These are phyloP conservation scores for Eudemis profundana DNA, from an alignment of 2,888 invertebrate species.

Conservation along the genomic window DNA sequence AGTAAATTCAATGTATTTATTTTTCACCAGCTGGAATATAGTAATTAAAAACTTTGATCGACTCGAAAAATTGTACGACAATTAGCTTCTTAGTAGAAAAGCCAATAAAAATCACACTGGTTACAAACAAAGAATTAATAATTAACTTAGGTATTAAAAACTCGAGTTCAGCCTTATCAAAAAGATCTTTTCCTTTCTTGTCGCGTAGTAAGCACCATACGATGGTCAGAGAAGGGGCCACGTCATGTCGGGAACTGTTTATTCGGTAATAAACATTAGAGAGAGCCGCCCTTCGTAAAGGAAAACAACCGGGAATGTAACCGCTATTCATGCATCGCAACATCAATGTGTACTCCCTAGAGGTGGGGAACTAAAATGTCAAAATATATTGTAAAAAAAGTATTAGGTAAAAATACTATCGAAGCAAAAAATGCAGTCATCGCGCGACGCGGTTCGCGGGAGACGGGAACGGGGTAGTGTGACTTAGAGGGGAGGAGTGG, in stretches of 20 bases:
- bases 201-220: slow-evolving; percentile 71
- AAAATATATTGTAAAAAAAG: slow-evolving; percentile 67
- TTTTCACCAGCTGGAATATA: slow-evolving; percentile 80
- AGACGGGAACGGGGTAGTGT: slow-evolving; percentile 51
- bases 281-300: slow-evolving; percentile 77
- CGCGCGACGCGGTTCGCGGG: slow-evolving; percentile 53
- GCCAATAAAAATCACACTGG: slow-evolving; percentile 76
- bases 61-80: slow-evolving; percentile 81
- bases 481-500: slow-evolving; percentile 40
- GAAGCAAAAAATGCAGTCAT: slow-evolving; percentile 66
- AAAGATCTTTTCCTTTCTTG: slow-evolving; percentile 81
- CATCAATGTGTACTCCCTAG: slow-evolving; percentile 65
- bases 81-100: slow-evolving; percentile 73
- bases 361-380: slow-evolving; percentile 59
- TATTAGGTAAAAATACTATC: slow-evolving; percentile 52
- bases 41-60: slow-evolving; percentile 80
- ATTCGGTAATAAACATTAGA: slow-evolving; percentile 73
- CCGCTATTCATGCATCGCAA: slow-evolving; percentile 61
- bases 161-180: slow-evolving; percentile 83
- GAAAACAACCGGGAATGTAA: slow-evolving; percentile 82
- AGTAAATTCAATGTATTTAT: slow-evolving; percentile 78
- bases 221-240: slow-evolving; percentile 72
- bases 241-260: slow-evolving; percentile 72
- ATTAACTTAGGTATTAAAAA: slow-evolving; percentile 81
- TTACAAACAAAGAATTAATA: slow-evolving; percentile 76